These are phyloP conservation scores for Porites divaricata DNA, from an alignment of 92 coral and sea anemone species.

Conservation along the genomic window DNA sequence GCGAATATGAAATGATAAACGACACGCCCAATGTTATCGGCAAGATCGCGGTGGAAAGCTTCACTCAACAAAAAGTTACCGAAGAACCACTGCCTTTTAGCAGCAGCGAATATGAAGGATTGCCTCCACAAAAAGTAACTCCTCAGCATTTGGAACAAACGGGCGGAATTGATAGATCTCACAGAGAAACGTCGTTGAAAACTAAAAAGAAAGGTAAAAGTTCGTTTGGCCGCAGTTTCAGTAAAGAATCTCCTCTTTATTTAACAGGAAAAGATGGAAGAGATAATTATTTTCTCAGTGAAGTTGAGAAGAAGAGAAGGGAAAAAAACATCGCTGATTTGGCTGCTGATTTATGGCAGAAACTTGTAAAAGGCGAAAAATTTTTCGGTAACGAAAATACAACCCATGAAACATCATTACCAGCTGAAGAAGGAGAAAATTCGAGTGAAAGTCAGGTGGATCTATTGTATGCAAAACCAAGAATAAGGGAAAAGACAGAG, in stretches of 20 bases:
- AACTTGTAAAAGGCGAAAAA: conserved; percentile 46
- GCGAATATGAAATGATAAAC: too few relatives aligned
- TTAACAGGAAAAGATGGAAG: not conserved
- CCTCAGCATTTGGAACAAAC: not conserved
- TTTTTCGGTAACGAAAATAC: conserved; percentile 11
- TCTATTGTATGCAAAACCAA: not conserved
- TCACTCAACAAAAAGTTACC: too few relatives aligned
- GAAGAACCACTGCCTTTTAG: too few relatives aligned
- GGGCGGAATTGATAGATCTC: not conserved
- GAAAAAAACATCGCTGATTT: conserved; percentile 27
- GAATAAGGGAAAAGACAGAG: not conserved
- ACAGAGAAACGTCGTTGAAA: not conserved
- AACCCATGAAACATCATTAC: not conserved
- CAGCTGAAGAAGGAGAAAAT: not conserved
- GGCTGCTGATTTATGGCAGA: conserved; percentile 60
- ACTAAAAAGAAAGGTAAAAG: not conserved
- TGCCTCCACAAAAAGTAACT: too few relatives aligned
- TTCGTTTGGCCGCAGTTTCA: not conserved
- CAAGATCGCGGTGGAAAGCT: too few relatives aligned
- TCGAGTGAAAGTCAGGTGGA: not conserved
- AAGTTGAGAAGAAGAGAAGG: conserved; percentile 22
- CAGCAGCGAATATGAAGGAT: too few relatives aligned
- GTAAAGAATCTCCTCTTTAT: not conserved
- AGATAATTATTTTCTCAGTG: not conserved
- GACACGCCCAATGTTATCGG: too few relatives aligned